Conservation (phyloP, 2,113 vertebrate species). For the Dendrocopos noguchii region DNA sequence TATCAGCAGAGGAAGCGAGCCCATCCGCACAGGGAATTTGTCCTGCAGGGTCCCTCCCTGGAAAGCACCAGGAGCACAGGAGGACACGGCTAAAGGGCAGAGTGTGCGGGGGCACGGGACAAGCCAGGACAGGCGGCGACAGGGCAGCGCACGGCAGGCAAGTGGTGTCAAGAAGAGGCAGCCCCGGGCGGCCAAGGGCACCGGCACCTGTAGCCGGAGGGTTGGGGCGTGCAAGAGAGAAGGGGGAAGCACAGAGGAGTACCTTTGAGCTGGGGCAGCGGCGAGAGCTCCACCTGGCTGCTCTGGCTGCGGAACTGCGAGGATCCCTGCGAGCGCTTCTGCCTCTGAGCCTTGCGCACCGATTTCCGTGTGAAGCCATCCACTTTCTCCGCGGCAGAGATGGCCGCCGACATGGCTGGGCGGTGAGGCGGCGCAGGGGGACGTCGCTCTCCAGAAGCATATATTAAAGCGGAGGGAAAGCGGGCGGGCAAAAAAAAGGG, state of each 20-base stretch:
- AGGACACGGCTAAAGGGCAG: neutral
- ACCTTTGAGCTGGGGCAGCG: conserved; percentile 95
- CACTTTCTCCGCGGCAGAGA: conserved; percentile 97
- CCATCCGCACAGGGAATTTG: neutral
- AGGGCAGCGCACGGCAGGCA: neutral
- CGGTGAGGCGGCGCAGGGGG: conserved; percentile 15
- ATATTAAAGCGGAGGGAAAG: conserved; percentile 20
- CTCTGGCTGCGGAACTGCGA: conserved; percentile 93
- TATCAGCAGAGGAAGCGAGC: neutral
- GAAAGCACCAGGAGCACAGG: neutral
- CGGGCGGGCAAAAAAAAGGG: neutral
- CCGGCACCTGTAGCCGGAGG: conserved; percentile 40
- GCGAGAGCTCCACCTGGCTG: conserved; percentile 86
- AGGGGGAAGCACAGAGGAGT: neutral
- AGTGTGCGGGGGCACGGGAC: neutral
- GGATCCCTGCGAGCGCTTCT: conserved; percentile 92
- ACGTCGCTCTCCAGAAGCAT: conserved; percentile 57
- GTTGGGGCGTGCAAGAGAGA: neutral
- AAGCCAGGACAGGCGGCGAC: neutral
- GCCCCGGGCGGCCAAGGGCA: neutral
- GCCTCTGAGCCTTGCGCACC: conserved; percentile 93
- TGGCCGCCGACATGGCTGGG: conserved; percentile 80
- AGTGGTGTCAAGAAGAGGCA: neutral
- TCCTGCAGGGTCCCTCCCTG: neutral
- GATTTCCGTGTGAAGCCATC: conserved; percentile 98